Conservation (phyloP, 2,888 invertebrate species). For the Dysmachus trigonus region DNA sequence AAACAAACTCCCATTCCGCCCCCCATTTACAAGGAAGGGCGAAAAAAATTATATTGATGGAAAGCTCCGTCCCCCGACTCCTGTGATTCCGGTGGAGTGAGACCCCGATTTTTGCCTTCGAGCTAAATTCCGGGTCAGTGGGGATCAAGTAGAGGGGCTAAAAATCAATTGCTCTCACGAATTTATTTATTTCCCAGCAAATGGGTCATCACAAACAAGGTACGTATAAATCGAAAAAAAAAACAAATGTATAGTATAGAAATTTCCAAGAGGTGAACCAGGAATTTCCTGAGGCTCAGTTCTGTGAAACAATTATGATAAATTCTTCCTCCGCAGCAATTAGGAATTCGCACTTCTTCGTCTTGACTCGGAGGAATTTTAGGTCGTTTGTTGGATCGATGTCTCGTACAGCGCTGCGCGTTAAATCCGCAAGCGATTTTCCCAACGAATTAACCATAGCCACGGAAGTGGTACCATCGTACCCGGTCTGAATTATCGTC, state of each 20-base stretch:
- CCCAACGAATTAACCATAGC: constrained; percentile 54
- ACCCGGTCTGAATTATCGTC: constrained; percentile 56
- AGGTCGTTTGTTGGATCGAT: constrained; percentile 59
- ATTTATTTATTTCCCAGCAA: constrained; percentile 6
- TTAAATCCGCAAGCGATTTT: background rate
- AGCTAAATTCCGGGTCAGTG: constrained; percentile 6
- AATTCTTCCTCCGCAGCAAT: constrained; percentile 59
- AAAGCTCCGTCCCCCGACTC: background rate
- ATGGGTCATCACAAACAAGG: background rate
- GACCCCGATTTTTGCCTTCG: background rate
- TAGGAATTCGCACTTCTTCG: constrained; percentile 59
- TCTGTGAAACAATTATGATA: constrained; percentile 56
- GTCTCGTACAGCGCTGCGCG: constrained; percentile 57
- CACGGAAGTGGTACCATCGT: constrained; percentile 59
- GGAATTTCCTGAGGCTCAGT: background rate
- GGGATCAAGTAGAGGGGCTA: background rate
- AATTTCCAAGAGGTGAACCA: background rate
- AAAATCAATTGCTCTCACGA: background rate
- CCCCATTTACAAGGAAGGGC: background rate
- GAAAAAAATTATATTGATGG: constrained; percentile 9
- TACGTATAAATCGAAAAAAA: background rate
- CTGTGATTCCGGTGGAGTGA: constrained; percentile 1
- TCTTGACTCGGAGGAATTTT: constrained; percentile 58
- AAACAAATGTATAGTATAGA: too few relatives aligned
- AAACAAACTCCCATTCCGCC: background rate